Percentiles rank a stretch among this genome's conserved stretches.
Conservation (phyloP, 1,140 invertebrate species). For the Myzus persicae region DNA sequence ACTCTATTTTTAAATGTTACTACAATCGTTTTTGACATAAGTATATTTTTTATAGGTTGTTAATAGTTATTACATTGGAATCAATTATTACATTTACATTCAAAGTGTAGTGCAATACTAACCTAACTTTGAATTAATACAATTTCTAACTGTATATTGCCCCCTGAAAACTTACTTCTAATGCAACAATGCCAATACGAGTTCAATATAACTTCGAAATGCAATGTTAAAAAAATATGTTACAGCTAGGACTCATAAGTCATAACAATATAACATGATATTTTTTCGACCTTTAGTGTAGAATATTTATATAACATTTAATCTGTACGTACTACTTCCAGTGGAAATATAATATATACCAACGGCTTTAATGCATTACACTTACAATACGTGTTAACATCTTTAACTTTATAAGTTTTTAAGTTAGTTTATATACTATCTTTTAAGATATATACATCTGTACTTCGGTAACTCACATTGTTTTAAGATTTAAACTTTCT, state of each 20-base stretch:
- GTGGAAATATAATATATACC: neutral
- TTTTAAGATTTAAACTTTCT: neutral
- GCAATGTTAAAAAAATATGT: neutral
- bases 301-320: neutral
- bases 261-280: neutral
- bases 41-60: neutral
- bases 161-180: neutral
- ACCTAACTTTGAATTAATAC: neutral
- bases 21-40: neutral
- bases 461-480: neutral
- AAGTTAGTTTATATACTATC: too few species aligned
- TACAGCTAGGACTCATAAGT: neutral
- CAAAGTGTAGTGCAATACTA: neutral
- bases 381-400: neutral
- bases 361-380: neutral
- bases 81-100: neutral
- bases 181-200: neutral
- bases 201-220: neutral
- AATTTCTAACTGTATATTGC: neutral
- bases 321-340: neutral
- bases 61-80: neutral
- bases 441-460: neutral
- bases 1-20: neutral
- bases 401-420: neutral
- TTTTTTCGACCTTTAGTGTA: neutral